A percentile compares a stretch with the other conserved stretches of the same genome.
phyloP scores from a whole-genome alignment of 1,140 invertebrate species.

The Drosophila bifasciata region DNA sequence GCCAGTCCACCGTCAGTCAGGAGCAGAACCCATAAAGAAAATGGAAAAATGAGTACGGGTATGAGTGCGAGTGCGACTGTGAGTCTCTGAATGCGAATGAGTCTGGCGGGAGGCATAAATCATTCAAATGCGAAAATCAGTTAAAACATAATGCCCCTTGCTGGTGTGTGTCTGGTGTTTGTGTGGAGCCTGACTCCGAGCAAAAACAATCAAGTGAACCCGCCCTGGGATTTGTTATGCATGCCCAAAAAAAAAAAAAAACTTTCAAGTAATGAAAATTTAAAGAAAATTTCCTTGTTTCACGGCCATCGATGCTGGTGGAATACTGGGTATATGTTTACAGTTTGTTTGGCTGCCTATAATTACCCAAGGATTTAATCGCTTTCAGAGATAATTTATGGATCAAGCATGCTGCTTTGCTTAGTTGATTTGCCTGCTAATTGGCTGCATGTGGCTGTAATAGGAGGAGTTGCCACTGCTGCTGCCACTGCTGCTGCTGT shows the following conservation, averaged over 20 bases:
- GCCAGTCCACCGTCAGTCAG: too few species aligned
- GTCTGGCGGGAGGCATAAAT: conserved; percentile 76
- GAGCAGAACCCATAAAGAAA: conserved; percentile 11
- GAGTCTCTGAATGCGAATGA: conserved; percentile 55
- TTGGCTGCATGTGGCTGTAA: conserved; percentile 9
- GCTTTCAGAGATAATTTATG: conserved; percentile 20
- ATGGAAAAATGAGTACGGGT: too few species aligned
- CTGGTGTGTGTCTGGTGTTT: conserved; percentile 41
- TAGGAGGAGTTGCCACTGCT: too few species aligned
- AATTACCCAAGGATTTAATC: conserved; percentile 13
- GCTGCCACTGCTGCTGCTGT: neutral
- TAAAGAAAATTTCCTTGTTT: neutral
- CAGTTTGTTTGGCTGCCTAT: conserved; percentile 8
- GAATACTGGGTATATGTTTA: conserved; percentile 5
- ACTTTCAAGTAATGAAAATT: conserved; percentile 17
- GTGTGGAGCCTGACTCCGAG: neutral
- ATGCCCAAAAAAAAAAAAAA: conserved; percentile 8
- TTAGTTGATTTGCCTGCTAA: conserved; percentile 25
- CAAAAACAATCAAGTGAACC: conserved; percentile 40
- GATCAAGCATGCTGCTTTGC: neutral
- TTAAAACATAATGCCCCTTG: conserved; percentile 67
- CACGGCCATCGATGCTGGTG: conserved; percentile 13
- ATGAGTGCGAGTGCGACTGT: too few species aligned
- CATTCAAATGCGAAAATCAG: conserved; percentile 79
- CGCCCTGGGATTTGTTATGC: neutral